phyloP scores from a whole-genome alignment of 2,888 invertebrate species.

The Microchrysa polita region DNA sequence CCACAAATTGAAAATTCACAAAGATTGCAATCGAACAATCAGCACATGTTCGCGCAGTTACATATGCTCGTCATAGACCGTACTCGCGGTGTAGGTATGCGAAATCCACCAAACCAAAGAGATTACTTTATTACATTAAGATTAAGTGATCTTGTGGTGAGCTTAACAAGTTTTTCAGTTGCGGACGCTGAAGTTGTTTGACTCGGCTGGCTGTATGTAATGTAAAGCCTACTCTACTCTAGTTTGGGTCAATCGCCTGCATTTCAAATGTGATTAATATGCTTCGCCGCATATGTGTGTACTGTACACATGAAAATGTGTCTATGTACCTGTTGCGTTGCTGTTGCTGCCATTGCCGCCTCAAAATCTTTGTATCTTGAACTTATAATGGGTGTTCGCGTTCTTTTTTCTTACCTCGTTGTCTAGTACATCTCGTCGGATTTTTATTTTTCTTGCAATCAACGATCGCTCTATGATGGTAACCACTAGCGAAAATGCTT shows the following conservation, averaged over 20 bases:
- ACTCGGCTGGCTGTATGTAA: too few relatives aligned
- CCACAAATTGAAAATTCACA: conserved; percentile 32
- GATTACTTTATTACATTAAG: conserved; percentile 1
- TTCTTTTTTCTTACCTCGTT: too few relatives aligned
- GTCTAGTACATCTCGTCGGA: not conserved
- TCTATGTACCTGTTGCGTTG: conserved; percentile 11
- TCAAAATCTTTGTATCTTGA: conserved; percentile 7
- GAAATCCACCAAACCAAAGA: too few relatives aligned
- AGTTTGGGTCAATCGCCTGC: conserved; percentile 41
- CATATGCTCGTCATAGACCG: too few relatives aligned
- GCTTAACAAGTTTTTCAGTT: conserved; percentile 22
- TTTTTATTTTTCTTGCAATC: not conserved
- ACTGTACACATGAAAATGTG: conserved; percentile 8
- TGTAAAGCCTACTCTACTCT: conserved; percentile 39
- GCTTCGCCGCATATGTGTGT: conserved; percentile 39
- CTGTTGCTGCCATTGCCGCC: not conserved
- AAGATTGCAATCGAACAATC: conserved; percentile 10
- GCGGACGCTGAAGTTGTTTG: not conserved
- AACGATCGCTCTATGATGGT: conserved; percentile 15
- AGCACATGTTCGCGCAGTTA: not conserved
- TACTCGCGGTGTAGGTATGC: not conserved
- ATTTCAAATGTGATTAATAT: conserved; percentile 42
- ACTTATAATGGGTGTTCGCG: conserved; percentile 17
- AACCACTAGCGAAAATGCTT: conserved; percentile 32
- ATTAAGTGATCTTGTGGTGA: conserved; percentile 24